Conservation (phyloP, 2,797 vertebrate genomes). For the Cossypha heuglini region DNA sequence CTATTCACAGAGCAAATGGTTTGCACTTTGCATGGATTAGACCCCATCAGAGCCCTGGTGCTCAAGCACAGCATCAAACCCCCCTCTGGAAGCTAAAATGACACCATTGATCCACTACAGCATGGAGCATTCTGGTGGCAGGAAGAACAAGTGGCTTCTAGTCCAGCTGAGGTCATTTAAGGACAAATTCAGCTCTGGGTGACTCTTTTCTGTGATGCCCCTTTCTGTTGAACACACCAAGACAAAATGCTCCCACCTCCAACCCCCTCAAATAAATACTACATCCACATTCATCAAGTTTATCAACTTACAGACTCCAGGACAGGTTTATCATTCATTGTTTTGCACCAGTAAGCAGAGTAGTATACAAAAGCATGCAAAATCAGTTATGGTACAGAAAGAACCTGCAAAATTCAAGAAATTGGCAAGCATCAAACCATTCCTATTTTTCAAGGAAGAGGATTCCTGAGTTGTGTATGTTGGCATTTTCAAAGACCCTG, state of each 20-base stretch:
- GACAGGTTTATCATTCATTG: not conserved
- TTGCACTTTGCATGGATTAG: not conserved
- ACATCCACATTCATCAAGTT: not conserved
- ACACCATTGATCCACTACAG: not conserved
- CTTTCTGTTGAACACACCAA: not conserved
- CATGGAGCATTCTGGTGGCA: not conserved
- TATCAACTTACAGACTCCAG: conserved; percentile 1
- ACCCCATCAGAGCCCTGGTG: not conserved
- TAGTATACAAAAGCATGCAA: conserved; percentile 16
- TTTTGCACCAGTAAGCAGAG: conserved; percentile 19
- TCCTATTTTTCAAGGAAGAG: not conserved
- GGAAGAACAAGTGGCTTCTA: not conserved
- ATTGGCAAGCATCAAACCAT: not conserved
- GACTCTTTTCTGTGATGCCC: not conserved
- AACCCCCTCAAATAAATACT: not conserved
- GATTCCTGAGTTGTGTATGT: conserved; percentile 22
- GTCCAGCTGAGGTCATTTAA: not conserved
- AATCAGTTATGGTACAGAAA: conserved; percentile 2
- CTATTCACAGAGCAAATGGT: not conserved
- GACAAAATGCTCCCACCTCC: not conserved
- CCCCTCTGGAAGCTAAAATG: not conserved
- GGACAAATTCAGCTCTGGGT: not conserved
- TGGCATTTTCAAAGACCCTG: conserved; percentile 13
- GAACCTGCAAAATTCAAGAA: not conserved
- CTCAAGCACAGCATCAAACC: not conserved